Base-by-base conservation (phyloP, 2,113 vertebrate genomes). In the Asarcornis scutulata region DNA sequence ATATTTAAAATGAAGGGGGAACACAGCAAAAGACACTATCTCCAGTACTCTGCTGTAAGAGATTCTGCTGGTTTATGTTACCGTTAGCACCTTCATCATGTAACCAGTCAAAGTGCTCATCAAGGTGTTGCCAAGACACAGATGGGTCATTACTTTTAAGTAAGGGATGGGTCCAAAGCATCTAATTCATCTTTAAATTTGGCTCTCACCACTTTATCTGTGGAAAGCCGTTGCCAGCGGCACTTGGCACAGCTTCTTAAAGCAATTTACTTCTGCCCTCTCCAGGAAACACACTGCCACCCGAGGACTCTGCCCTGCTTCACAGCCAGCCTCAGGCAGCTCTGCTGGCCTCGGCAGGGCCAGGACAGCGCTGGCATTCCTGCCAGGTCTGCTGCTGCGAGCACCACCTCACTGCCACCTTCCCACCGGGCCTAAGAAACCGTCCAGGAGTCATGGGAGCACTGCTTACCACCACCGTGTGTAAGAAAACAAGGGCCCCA, bases 291-390 rank as follows among this genome's bases (percentile, higher is more conserved):
- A 23, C 20, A 2, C 18, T 38, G 56, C 83, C 34, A 17, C 23
- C 44, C 68, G 64, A 48, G 48, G 72, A 48, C 36, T 12, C 46
- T 26, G 56, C 46, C 44, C 14, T 23, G 48, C 0, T 89, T 44
- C 56, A 21, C 7, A 2, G 50, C 15, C 59, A 38, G 26, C 44
- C 48, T 60, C 9, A 3, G 26, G 4, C 2, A 0, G 44, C 29
- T 44, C n/a, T 26, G 27, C 0, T 15, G 52, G 42, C 53, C 25
- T 73, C 48, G 4, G 7, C 31, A 31, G n/a, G 16, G 32, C 40
- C 0, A 0, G 52, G 58, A 72, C 14, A 0, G 1, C 34, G 52
- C 21, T 20, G 15, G 34, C 6, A 15, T 31, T 73, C 27, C 66
- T 34, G 23, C 16, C 52, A 32, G n/a, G 18, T 8, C 71, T 38